phyloP scores from a whole-genome alignment of 2,113 vertebrate genomes.

The Zosterops borbonicus region DNA sequence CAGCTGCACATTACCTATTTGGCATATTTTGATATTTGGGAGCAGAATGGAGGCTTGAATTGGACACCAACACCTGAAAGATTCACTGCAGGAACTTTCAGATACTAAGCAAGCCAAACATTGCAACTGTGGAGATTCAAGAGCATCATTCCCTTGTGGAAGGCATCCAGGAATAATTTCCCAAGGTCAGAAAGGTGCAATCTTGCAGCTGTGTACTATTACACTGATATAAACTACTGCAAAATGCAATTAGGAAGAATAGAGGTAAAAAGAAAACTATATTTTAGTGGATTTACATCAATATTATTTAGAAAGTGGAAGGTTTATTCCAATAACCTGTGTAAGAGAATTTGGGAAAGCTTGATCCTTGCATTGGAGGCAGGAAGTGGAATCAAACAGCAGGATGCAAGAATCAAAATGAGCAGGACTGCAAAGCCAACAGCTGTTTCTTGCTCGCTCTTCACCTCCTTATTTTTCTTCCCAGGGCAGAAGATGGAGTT shows the following conservation, averaged over 20 bases:
- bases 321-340: neutral
- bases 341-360: neutral
- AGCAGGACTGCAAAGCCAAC: neutral
- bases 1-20: neutral
- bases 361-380: neutral
- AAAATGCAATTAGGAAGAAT: neutral
- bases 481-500: neutral
- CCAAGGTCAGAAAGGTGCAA: neutral
- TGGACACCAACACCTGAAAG: neutral
- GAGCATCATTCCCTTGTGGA: neutral
- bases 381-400: neutral
- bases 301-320: neutral
- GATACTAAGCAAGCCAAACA: neutral
- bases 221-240: neutral
- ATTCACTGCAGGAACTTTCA: neutral
- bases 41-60: neutral
- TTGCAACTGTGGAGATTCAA: neutral
- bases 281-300: neutral
- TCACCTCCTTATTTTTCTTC: neutral
- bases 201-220: neutral
- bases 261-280: neutral
- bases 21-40: neutral
- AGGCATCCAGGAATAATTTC: neutral
- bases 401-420: neutral
- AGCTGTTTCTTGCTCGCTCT: neutral